Base-by-base conservation (phyloP, 2,797 vertebrate genomes). In the Phylloscopus collybita region DNA sequence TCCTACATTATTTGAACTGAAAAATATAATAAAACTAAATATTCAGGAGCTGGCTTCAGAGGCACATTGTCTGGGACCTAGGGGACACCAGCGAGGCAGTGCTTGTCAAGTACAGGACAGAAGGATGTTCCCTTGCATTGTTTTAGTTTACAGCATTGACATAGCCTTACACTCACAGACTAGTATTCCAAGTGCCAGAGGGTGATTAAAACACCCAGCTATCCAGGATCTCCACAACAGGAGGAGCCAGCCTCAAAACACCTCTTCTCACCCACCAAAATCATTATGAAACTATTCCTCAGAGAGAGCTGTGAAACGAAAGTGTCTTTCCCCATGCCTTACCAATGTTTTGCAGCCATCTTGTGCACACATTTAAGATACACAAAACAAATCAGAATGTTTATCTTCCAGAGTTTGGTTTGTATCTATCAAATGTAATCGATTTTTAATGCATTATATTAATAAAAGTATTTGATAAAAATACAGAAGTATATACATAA, bases 371-470 rank as follows among this genome's bases (percentile, higher is more conserved):
- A 57, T 56, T 86, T 90, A 89, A 56, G 27, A 81, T 12, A 34
- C 20, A 82, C 36, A 45, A 92, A 93, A n/a, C 15, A 69, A 80
- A 81, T 71, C 42, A 53, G 13, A 62, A 29, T 80, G 50, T 91
- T 96, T 95, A 90, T 95, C 85, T 81, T 90, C 79, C 29, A n/a
- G 84, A 92, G 81, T 72, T 89, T 57, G 65, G 83, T 96, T 94
- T 97, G 84, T 94, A 89, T 94, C 80, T 96, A 88, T 95, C 67
- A 96, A 89, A 97, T 53, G 22, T 57, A 84, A 97, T 90, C 32
- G 47, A 97, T 96, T 97, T 97, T 97, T 96, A 97, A 96, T 93
- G 70, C 62, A 79, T 38, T 96, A 92, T 95, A 79, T 38, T 96
- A 92, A 95, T 96, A 93, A 97, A 84, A 85, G 56, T 87, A 40